Conservation (phyloP, 2,888 invertebrate species). For the Thumatha senex region DNA sequence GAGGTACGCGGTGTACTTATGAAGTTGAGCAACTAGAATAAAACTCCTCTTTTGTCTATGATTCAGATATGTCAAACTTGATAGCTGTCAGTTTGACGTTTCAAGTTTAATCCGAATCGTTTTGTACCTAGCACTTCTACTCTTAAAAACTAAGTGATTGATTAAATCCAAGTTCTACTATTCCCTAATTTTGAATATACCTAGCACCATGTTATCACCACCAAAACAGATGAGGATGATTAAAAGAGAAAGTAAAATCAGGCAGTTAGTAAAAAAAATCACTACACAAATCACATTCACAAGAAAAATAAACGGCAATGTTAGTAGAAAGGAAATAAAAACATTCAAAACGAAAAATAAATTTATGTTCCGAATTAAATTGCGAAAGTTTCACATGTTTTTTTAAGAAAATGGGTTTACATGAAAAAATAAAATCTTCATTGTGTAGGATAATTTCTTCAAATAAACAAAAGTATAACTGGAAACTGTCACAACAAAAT, state of each 20-base stretch:
- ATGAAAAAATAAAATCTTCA: no score
- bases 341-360: conserved; percentile 38
- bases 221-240: conserved; percentile 52
- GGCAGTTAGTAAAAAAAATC: conserved; percentile 67
- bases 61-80: conserved; percentile 63
- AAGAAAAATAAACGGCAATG: conserved; percentile 50
- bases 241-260: conserved; percentile 46
- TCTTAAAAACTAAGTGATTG: conserved; percentile 39
- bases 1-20: conserved; percentile 45
- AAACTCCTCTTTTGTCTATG: conserved; percentile 32
- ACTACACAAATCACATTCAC: conserved; percentile 58
- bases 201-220: conserved; percentile 76
- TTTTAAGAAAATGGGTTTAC: background rate
- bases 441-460: no score
- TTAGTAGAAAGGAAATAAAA: conserved; percentile 60
- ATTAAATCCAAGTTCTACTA: conserved; percentile 23
- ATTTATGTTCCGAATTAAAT: conserved; percentile 36
- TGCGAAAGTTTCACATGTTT: conserved; percentile 43
- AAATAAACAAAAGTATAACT: conserved; percentile 14
- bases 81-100: conserved; percentile 68
- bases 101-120: conserved; percentile 55
- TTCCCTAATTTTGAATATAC: conserved; percentile 42
- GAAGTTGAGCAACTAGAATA: conserved; percentile 37
- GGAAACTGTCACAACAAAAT: conserved; percentile 43
- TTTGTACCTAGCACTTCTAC: conserved; percentile 54